A percentile compares a stretch with the other conserved stretches of the same genome.
phyloP scores from a whole-genome alignment of 2,888 invertebrate species.

The Aleiodes leptofemur region DNA sequence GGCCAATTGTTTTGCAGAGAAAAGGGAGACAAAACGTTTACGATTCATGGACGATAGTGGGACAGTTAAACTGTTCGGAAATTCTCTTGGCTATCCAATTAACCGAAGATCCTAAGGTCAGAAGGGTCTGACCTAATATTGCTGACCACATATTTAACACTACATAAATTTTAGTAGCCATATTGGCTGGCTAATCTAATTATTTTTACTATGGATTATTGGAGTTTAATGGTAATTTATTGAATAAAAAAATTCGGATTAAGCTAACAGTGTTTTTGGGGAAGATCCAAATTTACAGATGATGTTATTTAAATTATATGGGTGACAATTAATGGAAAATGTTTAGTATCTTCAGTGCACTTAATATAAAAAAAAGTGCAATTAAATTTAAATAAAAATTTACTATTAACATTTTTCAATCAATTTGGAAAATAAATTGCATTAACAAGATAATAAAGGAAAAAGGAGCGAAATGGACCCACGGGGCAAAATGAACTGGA shows the following conservation, averaged over 20 bases:
- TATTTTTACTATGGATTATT: slow-evolving; percentile 58
- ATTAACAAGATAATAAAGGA: too few relatives aligned
- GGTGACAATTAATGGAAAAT: too few relatives aligned
- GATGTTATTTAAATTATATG: too few relatives aligned
- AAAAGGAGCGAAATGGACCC: too few relatives aligned
- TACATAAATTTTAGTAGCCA: slow-evolving; percentile 72
- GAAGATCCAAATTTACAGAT: too few relatives aligned
- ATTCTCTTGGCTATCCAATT: slow-evolving; percentile 74
- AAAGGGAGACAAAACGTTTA: slow-evolving; percentile 27
- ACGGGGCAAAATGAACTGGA: too few relatives aligned
- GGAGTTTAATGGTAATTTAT: neutral
- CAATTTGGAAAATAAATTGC: too few relatives aligned
- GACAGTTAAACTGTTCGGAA: slow-evolving; percentile 75
- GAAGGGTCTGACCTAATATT: slow-evolving; percentile 62
- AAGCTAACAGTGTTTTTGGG: too few relatives aligned
- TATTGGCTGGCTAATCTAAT: slow-evolving; percentile 70
- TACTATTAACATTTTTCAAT: too few relatives aligned
- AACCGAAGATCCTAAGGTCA: slow-evolving; percentile 70
- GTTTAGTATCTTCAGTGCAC: too few relatives aligned
- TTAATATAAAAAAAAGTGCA: too few relatives aligned
- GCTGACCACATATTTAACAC: slow-evolving; percentile 74
- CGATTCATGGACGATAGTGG: slow-evolving; percentile 63
- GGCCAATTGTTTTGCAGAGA: slow-evolving; percentile 10
- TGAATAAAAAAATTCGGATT: neutral
- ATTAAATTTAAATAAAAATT: too few relatives aligned